A percentile compares a stretch with the other conserved stretches of the same genome.
Conservation (phyloP, 1,140 invertebrate species). For the Drosophila eugracilis region DNA sequence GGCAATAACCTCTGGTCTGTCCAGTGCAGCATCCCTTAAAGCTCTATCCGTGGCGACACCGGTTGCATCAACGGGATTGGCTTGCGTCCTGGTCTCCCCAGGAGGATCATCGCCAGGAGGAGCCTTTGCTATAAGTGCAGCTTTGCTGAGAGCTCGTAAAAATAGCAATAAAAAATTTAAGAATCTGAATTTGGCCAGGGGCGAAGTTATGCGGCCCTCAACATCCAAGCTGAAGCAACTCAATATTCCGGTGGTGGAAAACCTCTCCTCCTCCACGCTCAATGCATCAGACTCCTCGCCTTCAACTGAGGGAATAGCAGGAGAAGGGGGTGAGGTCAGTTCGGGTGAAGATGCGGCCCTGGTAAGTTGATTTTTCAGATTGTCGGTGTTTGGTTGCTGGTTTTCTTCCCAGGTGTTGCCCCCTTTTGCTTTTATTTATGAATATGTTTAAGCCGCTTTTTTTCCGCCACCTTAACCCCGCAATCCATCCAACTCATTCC, state of each 20-base stretch:
- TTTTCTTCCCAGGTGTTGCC: constrained; percentile 33
- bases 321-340: constrained; percentile 19
- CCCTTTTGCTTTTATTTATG: constrained; percentile 50
- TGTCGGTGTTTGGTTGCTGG: constrained; percentile 42
- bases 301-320: constrained; percentile 26
- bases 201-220: constrained; percentile 80
- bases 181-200: constrained; percentile 81
- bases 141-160: constrained; percentile 67
- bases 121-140: constrained; percentile 48
- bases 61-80: constrained; percentile 17
- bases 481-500: constrained; percentile 20
- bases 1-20: constrained; percentile 3
- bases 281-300: constrained; percentile 9
- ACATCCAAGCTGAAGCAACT: constrained; percentile 79
- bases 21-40: constrained; percentile 5
- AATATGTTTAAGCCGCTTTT: constrained; percentile 76
- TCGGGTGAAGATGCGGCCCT: constrained; percentile 66
- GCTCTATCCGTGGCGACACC: constrained; percentile 7
- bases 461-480: constrained; percentile 38
- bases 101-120: constrained; percentile 25
- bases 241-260: constrained; percentile 55
- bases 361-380: constrained; percentile 72
- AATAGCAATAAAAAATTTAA: constrained; percentile 80
- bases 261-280: constrained; percentile 11
- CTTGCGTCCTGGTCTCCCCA: constrained; percentile 8